These are phyloP conservation scores for Notarius quadriscutis DNA, from an alignment of 2,113 vertebrate species.

Conservation along the genomic window DNA sequence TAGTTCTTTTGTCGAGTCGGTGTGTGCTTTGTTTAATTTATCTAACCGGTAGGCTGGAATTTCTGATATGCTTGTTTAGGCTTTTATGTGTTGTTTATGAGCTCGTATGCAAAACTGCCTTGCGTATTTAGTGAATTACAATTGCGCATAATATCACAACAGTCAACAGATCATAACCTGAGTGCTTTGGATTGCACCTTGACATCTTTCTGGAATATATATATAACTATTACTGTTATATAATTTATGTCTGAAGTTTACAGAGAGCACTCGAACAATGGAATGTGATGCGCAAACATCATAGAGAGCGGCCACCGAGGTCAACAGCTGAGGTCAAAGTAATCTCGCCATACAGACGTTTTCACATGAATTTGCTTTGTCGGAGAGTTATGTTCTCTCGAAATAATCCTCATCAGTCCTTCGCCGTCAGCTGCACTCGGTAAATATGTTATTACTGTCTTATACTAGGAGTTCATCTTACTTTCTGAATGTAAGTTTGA, in stretches of 20 bases:
- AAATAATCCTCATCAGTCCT: slow-evolving; percentile 27
- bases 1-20: slow-evolving; percentile 27
- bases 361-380: slow-evolving; percentile 24
- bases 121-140: slow-evolving; percentile 24
- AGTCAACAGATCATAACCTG: slow-evolving; percentile 27
- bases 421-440: not conserved
- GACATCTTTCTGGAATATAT: slow-evolving; percentile 10
- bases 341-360: slow-evolving; percentile 43
- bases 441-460: not conserved
- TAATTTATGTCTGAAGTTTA: slow-evolving; percentile 39
- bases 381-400: not conserved
- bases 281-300: not conserved
- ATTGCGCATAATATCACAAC: slow-evolving; percentile 14
- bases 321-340: slow-evolving; percentile 27
- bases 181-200: slow-evolving; percentile 6
- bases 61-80: slow-evolving; percentile 24
- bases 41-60: slow-evolving; percentile 3
- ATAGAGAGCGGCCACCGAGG: not conserved
- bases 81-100: slow-evolving; percentile 30
- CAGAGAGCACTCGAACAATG: slow-evolving; percentile 18
- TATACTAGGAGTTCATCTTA: slow-evolving; percentile 5
- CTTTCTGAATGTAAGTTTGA: slow-evolving; percentile 41
- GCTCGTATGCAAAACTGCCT: not conserved
- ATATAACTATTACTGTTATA: slow-evolving; percentile 24
- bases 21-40: slow-evolving; percentile 21